Conservation (phyloP, 2,888 invertebrate genomes). For the Epinotia demarniana region DNA sequence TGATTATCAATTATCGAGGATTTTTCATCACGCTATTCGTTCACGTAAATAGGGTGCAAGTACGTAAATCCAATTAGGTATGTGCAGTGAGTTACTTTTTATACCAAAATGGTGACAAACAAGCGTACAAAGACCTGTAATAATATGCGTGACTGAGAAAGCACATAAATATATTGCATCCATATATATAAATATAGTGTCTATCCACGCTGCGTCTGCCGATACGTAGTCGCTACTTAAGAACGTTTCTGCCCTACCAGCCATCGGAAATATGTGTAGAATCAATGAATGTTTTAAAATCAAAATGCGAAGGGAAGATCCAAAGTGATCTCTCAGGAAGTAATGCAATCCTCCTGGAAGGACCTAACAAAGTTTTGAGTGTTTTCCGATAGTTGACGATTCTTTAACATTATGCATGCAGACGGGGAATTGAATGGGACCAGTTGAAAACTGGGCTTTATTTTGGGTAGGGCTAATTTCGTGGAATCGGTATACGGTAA, state of each 20-base stretch:
- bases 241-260: too few relatives aligned
- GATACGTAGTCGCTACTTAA: too few relatives aligned
- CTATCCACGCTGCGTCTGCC: too few relatives aligned
- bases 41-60: background rate
- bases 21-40: background rate
- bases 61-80: background rate
- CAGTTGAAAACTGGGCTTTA: too few relatives aligned
- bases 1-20: constrained; percentile 17
- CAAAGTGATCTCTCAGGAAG: background rate
- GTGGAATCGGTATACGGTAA: background rate
- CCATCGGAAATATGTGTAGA: too few relatives aligned
- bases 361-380: constrained; percentile 28
- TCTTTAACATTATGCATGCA: constrained; percentile 28
- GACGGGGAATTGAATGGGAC: constrained; percentile 16
- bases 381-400: constrained; percentile 38
- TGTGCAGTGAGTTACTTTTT: background rate
- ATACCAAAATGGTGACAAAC: background rate
- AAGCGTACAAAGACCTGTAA: background rate
- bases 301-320: background rate
- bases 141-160: too few relatives aligned
- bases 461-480: background rate
- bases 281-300: too few relatives aligned
- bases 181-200: too few relatives aligned
- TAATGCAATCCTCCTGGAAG: constrained; percentile 8
- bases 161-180: too few relatives aligned